Percentiles rank a stretch among this genome's conserved stretches.
These are phyloP conservation scores for Aptenodytes forsteri DNA, from an alignment of 2,113 vertebrate genomes.

Conservation along the genomic window DNA sequence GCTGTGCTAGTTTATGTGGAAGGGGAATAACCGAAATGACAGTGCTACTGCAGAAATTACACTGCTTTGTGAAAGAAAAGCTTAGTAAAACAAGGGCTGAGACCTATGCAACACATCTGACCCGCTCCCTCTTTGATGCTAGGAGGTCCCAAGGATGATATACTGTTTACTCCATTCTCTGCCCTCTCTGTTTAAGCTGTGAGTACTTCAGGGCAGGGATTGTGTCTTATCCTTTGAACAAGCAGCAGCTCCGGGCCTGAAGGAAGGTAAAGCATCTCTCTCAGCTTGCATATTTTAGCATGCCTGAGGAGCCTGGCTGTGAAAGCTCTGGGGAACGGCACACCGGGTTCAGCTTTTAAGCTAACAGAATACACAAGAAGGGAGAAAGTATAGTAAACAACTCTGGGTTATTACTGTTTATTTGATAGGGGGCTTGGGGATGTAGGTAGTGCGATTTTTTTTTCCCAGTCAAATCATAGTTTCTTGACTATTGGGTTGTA, in stretches of 20 bases:
- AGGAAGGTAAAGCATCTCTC: background rate
- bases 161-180: background rate
- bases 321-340: background rate
- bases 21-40: background rate
- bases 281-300: background rate
- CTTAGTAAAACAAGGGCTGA: background rate
- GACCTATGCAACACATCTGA: background rate
- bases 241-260: background rate
- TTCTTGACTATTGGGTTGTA: background rate
- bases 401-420: background rate
- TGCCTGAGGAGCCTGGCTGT: background rate
- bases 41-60: background rate
- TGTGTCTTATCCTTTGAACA: background rate
- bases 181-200: background rate
- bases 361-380: background rate
- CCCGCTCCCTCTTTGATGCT: accelerated
- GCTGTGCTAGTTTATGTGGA: background rate
- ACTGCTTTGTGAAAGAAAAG: background rate
- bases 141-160: background rate
- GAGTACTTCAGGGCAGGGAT: background rate
- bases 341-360: background rate
- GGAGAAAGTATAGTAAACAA: background rate
- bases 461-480: background rate
- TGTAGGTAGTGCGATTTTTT: background rate
- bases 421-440: background rate